These are phyloP conservation scores for Anser cygnoides DNA, from an alignment of 2,113 vertebrate genomes.

Conservation along the genomic window DNA sequence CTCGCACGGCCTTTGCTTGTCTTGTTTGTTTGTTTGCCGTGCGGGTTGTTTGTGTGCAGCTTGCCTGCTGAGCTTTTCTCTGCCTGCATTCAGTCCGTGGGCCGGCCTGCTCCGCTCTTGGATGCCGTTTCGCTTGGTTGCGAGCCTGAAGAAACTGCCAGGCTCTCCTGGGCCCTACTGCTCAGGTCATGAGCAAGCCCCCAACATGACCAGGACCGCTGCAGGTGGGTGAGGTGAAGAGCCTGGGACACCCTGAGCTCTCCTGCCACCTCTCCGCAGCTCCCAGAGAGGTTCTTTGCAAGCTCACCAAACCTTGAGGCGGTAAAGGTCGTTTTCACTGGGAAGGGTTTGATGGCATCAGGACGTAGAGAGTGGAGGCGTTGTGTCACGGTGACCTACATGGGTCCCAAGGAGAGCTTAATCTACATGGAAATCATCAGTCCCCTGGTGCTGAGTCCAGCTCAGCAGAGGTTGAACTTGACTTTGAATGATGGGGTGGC, in stretches of 20 bases:
- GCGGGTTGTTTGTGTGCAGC: background rate
- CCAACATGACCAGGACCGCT: rapidly evolving
- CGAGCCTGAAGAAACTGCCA: background rate
- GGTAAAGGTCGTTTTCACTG: background rate
- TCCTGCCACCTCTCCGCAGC: background rate
- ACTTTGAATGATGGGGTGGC: background rate
- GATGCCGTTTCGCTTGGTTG: background rate
- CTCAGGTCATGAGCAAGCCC: background rate
- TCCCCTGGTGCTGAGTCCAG: background rate
- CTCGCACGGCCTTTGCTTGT: background rate
- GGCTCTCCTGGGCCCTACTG: background rate
- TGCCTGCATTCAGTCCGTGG: background rate
- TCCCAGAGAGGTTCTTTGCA: background rate
- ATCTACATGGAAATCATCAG: background rate
- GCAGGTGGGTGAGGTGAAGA: background rate
- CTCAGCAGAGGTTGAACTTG: background rate
- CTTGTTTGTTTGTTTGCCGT: constrained; percentile 52
- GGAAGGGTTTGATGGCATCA: background rate
- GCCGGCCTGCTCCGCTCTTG: background rate
- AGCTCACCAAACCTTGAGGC: background rate
- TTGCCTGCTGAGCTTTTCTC: constrained; percentile 67
- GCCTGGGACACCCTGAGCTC: background rate
- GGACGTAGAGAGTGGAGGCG: background rate
- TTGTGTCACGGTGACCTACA: background rate
- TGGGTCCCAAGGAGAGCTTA: background rate